A percentile compares a stretch with the other conserved stretches of the same genome.
Evolutionary conservation across 2,113 vertebrate species (phyloP).

Genomic region (Corvus moneduloides): DNA sequence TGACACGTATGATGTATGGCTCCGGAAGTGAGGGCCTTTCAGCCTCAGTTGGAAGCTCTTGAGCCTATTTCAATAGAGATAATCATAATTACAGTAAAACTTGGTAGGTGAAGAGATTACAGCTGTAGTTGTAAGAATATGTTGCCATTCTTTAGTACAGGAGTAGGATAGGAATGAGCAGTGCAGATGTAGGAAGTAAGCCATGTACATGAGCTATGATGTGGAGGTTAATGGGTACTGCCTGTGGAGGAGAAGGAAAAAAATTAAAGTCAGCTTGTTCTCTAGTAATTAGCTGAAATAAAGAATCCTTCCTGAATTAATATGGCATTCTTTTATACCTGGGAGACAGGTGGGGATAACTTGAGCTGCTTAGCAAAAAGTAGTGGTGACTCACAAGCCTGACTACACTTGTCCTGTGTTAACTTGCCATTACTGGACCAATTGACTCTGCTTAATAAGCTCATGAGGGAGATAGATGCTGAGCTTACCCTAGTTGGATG

Average conservation of each 20-base stretch:
- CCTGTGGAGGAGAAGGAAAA: background rate
- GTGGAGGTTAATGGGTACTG: background rate
- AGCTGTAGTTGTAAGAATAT: background rate
- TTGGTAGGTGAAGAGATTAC: background rate
- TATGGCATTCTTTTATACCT: background rate
- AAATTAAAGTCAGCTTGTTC: background rate
- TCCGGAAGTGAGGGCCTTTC: background rate
- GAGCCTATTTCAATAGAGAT: background rate
- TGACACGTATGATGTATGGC: background rate
- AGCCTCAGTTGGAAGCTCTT: background rate
- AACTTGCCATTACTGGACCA: background rate
- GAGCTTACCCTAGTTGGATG: background rate
- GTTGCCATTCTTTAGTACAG: background rate
- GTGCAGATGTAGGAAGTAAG: background rate
- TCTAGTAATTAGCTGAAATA: background rate
- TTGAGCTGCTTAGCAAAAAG: background rate
- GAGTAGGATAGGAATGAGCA: background rate
- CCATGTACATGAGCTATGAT: background rate
- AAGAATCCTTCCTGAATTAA: background rate
- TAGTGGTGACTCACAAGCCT: background rate
- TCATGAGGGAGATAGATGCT: background rate
- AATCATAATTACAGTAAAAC: background rate
- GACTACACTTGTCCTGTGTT: background rate
- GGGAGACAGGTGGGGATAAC: background rate
- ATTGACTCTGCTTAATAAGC: background rate